These are phyloP conservation scores for Peromyscus maniculatus DNA, from an alignment of 2,113 vertebrate genomes.

Conservation along the genomic window DNA sequence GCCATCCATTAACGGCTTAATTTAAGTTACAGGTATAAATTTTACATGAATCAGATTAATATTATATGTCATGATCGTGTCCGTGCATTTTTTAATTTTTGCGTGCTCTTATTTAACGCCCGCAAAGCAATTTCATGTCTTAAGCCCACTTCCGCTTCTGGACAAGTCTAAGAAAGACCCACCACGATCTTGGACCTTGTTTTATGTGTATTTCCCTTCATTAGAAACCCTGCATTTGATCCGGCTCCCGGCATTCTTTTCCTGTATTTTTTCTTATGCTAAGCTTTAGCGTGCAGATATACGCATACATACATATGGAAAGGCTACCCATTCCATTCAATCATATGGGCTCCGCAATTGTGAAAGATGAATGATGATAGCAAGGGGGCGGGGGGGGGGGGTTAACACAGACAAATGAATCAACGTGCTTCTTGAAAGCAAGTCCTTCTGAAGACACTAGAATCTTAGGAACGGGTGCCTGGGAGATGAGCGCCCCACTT, in stretches of 20 bases:
- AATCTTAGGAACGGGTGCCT: neutral
- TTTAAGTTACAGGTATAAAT: conserved; percentile 90
- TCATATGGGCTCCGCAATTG: conserved; percentile 61
- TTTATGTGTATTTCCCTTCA: conserved; percentile 50
- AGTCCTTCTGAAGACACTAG: conserved; percentile 56
- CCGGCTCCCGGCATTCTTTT: neutral
- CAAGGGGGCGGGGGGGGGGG: neutral
- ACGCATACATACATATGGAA: neutral
- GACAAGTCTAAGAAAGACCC: conserved; percentile 44
- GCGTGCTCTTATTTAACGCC: conserved; percentile 85
- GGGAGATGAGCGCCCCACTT: neutral
- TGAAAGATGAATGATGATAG: conserved; percentile 61
- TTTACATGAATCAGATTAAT: conserved; percentile 90
- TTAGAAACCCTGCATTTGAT: conserved; percentile 15
- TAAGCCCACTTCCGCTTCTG: conserved; percentile 64
- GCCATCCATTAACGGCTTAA: conserved; percentile 84
- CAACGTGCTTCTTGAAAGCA: conserved; percentile 16
- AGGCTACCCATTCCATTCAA: conserved; percentile 62
- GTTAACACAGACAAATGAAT: neutral
- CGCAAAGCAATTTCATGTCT: conserved; percentile 75
- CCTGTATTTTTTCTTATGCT: neutral
- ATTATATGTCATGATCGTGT: conserved; percentile 85
- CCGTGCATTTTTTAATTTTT: conserved; percentile 89
- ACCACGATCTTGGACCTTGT: neutral
- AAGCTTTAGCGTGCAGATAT: conserved; percentile 20